phyloP scores from a whole-genome alignment of 2,797 vertebrate species.

The Acipenser oxyrinchus region DNA sequence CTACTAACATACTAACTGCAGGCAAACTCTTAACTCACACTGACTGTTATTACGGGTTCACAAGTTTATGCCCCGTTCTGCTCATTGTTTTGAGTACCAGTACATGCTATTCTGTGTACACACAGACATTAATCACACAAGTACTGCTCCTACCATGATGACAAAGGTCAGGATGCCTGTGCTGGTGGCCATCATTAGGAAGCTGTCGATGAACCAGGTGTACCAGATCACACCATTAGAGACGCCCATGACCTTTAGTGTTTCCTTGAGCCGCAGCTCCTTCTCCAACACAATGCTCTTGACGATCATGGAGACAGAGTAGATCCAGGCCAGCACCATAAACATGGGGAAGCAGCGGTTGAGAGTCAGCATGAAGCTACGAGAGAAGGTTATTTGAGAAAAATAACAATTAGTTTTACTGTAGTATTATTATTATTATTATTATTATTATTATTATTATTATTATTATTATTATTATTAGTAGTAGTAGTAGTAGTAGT shows the following conservation, averaged over 20 bases:
- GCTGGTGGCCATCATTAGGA: constrained; percentile 74
- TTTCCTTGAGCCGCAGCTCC: constrained; percentile 82
- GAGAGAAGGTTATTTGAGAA: not conserved
- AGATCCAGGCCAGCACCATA: constrained; percentile 89
- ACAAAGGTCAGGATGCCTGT: constrained; percentile 73
- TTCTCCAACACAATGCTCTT: constrained; percentile 89
- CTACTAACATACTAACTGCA: too few relatives aligned
- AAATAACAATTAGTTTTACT: too few relatives aligned
- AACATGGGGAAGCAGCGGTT: constrained; percentile 87
- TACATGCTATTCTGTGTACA: constrained; percentile 1
- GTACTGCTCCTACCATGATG: constrained; percentile 67
- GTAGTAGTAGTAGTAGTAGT: too few relatives aligned
- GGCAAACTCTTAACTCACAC: too few relatives aligned
- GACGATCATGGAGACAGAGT: constrained; percentile 84
- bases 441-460: too few relatives aligned
- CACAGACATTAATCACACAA: too few relatives aligned
- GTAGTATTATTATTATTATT: too few relatives aligned
- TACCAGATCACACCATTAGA: constrained; percentile 80
- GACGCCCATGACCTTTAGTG: constrained; percentile 76
- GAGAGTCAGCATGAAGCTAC: constrained; percentile 86
- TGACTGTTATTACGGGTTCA: not conserved
- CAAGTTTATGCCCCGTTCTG: not conserved
- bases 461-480: too few relatives aligned
- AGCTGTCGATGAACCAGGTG: constrained; percentile 89
- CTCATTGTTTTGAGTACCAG: not conserved